Evolutionary conservation across 2,113 vertebrate species (phyloP).

Genomic region (Panthera tigris): DNA sequence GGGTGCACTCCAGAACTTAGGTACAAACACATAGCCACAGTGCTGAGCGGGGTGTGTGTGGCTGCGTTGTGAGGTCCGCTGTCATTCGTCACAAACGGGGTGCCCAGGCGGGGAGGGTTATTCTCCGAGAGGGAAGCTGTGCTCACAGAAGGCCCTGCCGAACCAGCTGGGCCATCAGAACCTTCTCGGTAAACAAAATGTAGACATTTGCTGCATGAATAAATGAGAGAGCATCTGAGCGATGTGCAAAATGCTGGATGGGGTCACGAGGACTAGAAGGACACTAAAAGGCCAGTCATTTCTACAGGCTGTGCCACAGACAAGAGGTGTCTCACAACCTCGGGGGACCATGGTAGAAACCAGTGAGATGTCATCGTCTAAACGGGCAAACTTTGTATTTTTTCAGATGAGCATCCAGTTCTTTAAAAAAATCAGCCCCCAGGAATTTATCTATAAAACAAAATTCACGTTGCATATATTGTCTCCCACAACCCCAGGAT

Average conservation of each 20-base stretch:
- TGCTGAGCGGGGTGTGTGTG: rapidly evolving
- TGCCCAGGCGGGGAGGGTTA: neutral
- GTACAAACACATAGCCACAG: rapidly evolving
- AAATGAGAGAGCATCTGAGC: neutral
- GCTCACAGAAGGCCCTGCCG: neutral
- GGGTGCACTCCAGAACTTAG: neutral
- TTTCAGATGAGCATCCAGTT: neutral
- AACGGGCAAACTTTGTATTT: neutral
- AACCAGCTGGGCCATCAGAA: neutral
- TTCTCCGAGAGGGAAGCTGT: neutral
- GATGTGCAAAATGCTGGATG: neutral
- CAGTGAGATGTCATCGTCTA: rapidly evolving
- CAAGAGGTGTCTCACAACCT: neutral
- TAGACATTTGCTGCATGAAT: neutral
- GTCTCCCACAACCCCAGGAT: too few species aligned
- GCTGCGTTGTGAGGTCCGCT: rapidly evolving
- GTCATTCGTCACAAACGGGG: neutral
- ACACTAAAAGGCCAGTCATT: too few species aligned
- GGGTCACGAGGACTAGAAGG: neutral
- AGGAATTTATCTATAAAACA: neutral
- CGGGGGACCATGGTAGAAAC: neutral
- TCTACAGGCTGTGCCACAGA: neutral
- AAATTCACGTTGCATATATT: neutral
- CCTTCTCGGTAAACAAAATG: neutral
- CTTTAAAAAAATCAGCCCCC: neutral